A percentile compares a stretch with the other conserved stretches of the same genome.
These are phyloP conservation scores for Spodoptera litura DNA, from an alignment of 1,140 invertebrate species.

Conservation along the genomic window DNA sequence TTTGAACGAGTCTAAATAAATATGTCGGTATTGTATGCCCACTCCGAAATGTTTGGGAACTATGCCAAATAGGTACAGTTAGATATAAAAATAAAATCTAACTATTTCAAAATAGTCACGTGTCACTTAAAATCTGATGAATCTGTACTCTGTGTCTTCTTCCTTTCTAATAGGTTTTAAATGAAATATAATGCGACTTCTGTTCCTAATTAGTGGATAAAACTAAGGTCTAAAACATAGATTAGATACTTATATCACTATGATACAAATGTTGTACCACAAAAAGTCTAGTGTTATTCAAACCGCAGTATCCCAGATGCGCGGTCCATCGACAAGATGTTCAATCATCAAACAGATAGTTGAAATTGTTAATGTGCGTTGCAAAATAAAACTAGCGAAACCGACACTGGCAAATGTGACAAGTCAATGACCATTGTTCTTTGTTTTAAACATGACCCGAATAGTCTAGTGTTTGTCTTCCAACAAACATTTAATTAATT, in stretches of 20 bases:
- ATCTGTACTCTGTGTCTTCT: too few species aligned
- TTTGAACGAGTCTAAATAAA: too few species aligned
- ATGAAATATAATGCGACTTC: too few species aligned
- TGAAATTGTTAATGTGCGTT: conserved; percentile 21
- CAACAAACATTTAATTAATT: not conserved
- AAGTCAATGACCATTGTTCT: conserved; percentile 38
- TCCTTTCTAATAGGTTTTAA: too few species aligned
- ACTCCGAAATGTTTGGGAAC: too few species aligned
- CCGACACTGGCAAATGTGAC: conserved; percentile 9
- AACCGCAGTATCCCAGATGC: not conserved
- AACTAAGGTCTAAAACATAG: not conserved
- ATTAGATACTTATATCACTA: not conserved
- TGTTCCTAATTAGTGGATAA: too few species aligned
- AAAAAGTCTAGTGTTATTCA: not conserved
- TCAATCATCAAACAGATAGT: conserved; percentile 35
- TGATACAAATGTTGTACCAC: not conserved
- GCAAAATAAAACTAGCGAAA: conserved; percentile 25
- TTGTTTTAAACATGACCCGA: conserved; percentile 23
- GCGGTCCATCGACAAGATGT: conserved; percentile 17
- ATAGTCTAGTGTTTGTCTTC: conserved; percentile 17
- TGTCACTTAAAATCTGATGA: too few species aligned
- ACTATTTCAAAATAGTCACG: too few species aligned
- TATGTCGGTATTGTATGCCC: too few species aligned
- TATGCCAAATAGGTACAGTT: too few species aligned
- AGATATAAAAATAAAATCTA: too few species aligned